Base-by-base conservation (phyloP, 2,888 invertebrate genomes). In the Julus scandinavius region DNA sequence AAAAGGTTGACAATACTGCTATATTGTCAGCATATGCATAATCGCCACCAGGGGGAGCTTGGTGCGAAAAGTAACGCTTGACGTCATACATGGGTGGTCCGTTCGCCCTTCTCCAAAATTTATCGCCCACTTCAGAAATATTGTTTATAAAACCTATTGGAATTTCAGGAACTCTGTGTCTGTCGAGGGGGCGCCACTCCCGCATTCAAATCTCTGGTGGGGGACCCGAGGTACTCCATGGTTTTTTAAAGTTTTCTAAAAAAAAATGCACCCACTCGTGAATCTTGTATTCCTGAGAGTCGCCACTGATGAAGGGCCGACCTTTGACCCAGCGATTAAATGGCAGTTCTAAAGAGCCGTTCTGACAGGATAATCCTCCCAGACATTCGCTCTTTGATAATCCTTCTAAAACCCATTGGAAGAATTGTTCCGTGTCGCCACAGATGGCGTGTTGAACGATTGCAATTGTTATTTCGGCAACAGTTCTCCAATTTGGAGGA, bases 71-170 rank as follows among this genome's bases (percentile, higher is more conserved):
- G 29, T 29, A 29, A 29, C 29, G 29, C 29, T 29, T 49, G 49
- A 49, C 49, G 49, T 49, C 49, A 49, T 49, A 9, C 11, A 49
- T 49, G 49, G 9, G 49, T 29, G 49, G 49, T 49, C 9, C 49
- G 0, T 49, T 11, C 49, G 49, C 29, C 29, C 49, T 49, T 49
- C 9, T 54, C 54, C 0, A 29, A 11, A 63, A 63, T 17, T 63
- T 63, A 63, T 63, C 63, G 63, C n/a, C n/a, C 63, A 63, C 63
- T 63, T 5, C n/a, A 63, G 63, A 63, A 63, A 63, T 63, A 63
- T n/a, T 63, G 63, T 63, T 63, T 63, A 63, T 63, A 63, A 2
- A 17, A 63, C 63, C n/a, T 15, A 63, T 63, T 4, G 63, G 63
- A 63, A 63, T 63, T 63, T 63, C 6, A 63, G 63, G 63, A n/a